Evolutionary conservation across 2,888 invertebrate genomes (phyloP).

Genomic region (Metallyticus violacea): DNA sequence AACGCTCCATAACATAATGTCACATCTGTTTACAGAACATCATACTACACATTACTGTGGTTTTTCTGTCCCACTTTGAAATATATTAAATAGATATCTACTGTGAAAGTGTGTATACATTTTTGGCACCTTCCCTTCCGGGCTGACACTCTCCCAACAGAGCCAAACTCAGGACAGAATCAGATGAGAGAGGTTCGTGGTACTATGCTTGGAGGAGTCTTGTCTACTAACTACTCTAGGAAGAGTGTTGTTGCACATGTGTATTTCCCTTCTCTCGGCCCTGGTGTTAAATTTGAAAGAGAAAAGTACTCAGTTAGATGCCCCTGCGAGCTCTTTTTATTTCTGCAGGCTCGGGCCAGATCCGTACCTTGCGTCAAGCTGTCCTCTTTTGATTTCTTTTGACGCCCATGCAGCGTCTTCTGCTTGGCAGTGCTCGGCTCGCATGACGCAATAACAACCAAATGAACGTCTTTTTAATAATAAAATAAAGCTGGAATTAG

Average conservation of each 20-base stretch:
- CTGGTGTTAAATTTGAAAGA: constrained; percentile 4
- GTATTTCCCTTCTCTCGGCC: not conserved
- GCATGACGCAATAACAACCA: constrained; percentile 17
- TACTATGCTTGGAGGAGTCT: too few relatives aligned
- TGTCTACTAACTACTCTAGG: not conserved
- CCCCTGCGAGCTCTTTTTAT: not conserved
- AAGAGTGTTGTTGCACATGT: not conserved
- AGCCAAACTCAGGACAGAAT: too few relatives aligned
- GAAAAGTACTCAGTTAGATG: constrained; percentile 11
- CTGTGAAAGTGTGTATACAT: too few relatives aligned
- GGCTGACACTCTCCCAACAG: too few relatives aligned
- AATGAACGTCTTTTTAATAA: not conserved
- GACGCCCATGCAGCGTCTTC: not conserved
- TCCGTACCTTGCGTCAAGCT: not conserved
- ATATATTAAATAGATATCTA: too few relatives aligned
- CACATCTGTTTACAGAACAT: too few relatives aligned
- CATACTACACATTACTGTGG: too few relatives aligned
- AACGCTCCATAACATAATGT: too few relatives aligned
- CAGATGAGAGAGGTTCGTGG: too few relatives aligned
- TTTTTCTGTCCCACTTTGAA: too few relatives aligned
- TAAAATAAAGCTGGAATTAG: not conserved
- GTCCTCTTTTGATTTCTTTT: constrained; percentile 10
- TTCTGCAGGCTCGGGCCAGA: not conserved
- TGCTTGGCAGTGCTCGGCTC: not conserved
- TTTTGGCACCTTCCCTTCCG: too few relatives aligned